Evolutionary conservation across 2,113 vertebrate genomes (phyloP), one percentile per base, ranked within the genome.

Genomic region (Sapayoa aenigma): DNA sequence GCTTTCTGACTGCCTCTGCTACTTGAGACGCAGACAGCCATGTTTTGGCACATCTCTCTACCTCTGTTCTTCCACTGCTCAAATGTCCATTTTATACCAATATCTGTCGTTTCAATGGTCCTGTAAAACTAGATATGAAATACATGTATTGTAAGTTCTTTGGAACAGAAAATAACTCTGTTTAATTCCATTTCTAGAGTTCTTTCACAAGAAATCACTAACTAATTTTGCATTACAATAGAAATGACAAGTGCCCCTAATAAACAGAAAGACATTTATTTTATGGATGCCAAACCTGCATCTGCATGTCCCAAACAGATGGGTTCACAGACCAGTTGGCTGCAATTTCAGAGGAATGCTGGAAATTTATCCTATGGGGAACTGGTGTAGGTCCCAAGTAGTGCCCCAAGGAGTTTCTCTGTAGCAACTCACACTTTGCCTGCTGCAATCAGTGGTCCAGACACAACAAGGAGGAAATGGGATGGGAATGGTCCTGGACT

Each of bases 271-370:
- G 30, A 30, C 69, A 55, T 93, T 82, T 80, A 39, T 87, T 95
- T 89, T 66, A 52, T 3, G 0, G 52, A 62, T 87, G 88, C 71
- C 75, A 86, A 94, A 84, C 55, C 31, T 81, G 21, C 59, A 69
- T 84, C 60, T 71, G 20, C 67, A 23, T 46, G 67, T 63, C 81
- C 30, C 68, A 87, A 27, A 73, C 72, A 85, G 88, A 95, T 93
- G 90, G 77, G 22, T 62, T 96, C 77, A 89, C 75, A 90, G 95
- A 94, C 88, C 92, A 83, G 15, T 79, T 89, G 58, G 73, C 76
- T 92, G n/a, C 37, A 27, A 5, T 82, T 96, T 62, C 52, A 28
- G 52, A 65, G 35, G 62, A 77, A 68, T 0, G 1, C 19, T 91
- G 74, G 65, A 95, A 83, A 44, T 73, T 63, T 68, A 72, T 78